A percentile compares a stretch with the other conserved stretches of the same genome.
phyloP scores from a whole-genome alignment of 1,140 invertebrate species.

The Campoletis sonorensis region DNA sequence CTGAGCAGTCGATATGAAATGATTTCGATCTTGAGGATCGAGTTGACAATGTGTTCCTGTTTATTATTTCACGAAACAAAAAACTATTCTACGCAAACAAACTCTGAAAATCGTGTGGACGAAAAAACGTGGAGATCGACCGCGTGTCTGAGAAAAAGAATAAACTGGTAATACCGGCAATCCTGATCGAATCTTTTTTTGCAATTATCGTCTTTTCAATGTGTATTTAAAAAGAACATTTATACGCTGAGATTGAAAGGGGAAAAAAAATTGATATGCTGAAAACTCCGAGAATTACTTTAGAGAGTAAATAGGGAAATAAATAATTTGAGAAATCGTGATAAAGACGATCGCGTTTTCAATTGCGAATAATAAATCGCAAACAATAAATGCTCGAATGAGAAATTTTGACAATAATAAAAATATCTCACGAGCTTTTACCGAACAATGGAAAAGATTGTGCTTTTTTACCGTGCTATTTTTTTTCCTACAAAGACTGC shows the following conservation, averaged over 20 bases:
- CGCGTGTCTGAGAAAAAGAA: neutral
- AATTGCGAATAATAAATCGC: neutral
- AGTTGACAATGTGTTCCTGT: neutral
- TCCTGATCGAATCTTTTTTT: neutral
- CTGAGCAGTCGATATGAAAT: neutral
- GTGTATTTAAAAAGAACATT: neutral
- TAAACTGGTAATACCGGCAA: neutral
- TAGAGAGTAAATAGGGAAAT: neutral
- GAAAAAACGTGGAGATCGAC: neutral
- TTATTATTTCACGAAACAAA: neutral
- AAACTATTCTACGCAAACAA: neutral
- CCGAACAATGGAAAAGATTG: neutral
- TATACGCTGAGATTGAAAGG: neutral
- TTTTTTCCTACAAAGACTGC: slow-evolving; percentile 34
- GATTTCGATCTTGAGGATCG: slow-evolving; percentile 1
- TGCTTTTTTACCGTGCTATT: slow-evolving; percentile 33
- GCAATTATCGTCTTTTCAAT: neutral
- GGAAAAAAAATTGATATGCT: neutral
- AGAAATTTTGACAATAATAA: neutral
- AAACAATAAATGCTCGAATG: neutral
- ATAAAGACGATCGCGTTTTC: neutral
- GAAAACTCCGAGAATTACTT: neutral
- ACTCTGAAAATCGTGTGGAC: neutral
- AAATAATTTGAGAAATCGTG: neutral
- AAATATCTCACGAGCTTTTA: slow-evolving; percentile 19